These are phyloP conservation scores for Mohoua ochrocephala DNA, from an alignment of 2,113 vertebrate genomes.

Conservation along the genomic window DNA sequence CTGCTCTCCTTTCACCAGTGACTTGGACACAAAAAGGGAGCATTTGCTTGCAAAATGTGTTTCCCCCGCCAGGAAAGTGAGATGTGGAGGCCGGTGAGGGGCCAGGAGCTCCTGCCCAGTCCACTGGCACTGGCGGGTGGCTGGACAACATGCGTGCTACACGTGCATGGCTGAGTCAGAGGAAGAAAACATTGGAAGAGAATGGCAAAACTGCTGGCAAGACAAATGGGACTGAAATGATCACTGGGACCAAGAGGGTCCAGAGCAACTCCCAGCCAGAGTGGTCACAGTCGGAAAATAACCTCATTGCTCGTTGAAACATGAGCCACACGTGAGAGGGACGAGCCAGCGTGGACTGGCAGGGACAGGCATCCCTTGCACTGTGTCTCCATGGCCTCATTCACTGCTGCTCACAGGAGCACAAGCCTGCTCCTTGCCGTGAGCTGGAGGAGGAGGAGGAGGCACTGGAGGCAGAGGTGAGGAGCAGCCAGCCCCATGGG, in stretches of 20 bases:
- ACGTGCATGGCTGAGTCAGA: accelerated
- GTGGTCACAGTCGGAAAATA: neutral
- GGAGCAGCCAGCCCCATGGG: neutral
- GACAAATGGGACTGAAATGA: neutral
- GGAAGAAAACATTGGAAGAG: neutral
- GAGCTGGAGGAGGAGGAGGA: neutral
- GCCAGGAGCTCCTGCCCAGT: neutral
- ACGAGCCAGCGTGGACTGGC: accelerated
- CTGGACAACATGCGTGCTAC: neutral
- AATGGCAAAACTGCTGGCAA: neutral
- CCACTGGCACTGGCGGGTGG: accelerated
- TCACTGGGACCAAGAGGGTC: neutral
- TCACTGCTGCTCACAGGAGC: neutral
- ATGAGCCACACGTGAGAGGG: neutral
- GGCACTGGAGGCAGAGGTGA: neutral
- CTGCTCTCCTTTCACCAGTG: neutral
- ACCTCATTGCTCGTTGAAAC: neutral
- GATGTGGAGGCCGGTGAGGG: accelerated
- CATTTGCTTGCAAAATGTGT: neutral
- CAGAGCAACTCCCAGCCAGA: neutral
- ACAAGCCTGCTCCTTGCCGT: accelerated
- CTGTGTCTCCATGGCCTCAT: accelerated
- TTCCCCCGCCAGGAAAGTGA: neutral
- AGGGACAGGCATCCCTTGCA: neutral
- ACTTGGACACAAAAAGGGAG: neutral